Percentiles rank a stretch among this genome's conserved stretches.
phyloP scores from a whole-genome alignment of 2,797 vertebrate genomes.

The Vespertilio murinus region DNA sequence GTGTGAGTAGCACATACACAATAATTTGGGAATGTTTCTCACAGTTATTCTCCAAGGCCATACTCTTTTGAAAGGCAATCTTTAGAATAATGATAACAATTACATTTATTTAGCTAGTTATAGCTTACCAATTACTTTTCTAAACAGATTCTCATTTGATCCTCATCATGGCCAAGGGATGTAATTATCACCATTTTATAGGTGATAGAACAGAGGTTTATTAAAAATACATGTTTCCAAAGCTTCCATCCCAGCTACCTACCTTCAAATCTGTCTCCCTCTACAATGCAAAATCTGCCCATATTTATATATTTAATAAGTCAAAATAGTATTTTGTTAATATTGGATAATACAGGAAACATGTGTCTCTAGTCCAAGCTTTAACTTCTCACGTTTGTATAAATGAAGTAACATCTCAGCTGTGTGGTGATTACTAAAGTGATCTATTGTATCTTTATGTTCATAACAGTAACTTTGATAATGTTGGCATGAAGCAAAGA shows the following conservation, averaged over 20 bases:
- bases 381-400: neutral
- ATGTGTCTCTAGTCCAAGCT: neutral
- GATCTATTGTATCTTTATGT: neutral
- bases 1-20: neutral
- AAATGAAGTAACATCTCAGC: neutral
- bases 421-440: neutral
- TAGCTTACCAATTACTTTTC: conserved; percentile 25
- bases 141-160: conserved; percentile 43
- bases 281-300: neutral
- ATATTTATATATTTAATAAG: neutral
- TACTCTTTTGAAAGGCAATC: conserved; percentile 2
- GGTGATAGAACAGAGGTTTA: neutral
- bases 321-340: conserved; percentile 19
- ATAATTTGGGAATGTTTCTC: neutral
- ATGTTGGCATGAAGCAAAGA: neutral
- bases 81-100: conserved; percentile 15
- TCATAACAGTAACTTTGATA: conserved; percentile 22
- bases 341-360: neutral
- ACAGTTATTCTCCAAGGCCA: neutral
- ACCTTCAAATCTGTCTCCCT: neutral
- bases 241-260: neutral
- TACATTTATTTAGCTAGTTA: conserved; percentile 36
- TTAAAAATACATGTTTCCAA: neutral
- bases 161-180: neutral
- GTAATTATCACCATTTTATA: conserved; percentile 31